Conservation (phyloP, 2,113 vertebrate genomes). For the Todiramphus chloris region DNA sequence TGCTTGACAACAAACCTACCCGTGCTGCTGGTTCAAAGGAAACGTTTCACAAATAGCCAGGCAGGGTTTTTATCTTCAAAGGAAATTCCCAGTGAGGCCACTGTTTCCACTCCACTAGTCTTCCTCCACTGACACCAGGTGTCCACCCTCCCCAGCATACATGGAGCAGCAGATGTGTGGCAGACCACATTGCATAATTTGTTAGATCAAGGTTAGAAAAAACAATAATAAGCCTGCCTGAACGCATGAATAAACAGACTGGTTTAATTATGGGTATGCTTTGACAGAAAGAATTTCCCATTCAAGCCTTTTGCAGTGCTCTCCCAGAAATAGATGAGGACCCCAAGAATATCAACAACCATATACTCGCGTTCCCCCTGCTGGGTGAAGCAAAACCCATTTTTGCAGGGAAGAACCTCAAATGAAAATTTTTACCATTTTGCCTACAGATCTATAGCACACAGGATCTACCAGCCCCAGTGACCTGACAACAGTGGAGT, state of each 20-base stretch:
- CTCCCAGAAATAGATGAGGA: not conserved
- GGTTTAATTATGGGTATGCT: not conserved
- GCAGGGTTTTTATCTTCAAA: not conserved
- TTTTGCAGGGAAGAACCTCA: not conserved
- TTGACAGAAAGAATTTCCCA: not conserved
- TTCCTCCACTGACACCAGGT: not conserved
- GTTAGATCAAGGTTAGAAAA: conserved; percentile 12
- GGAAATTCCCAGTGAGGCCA: not conserved
- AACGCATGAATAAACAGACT: not conserved
- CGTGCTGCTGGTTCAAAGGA: not conserved
- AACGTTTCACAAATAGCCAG: not conserved
- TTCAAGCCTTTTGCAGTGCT: not conserved
- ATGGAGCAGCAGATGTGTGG: not conserved
- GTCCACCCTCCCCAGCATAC: not conserved
- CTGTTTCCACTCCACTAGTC: not conserved
- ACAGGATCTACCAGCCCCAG: not conserved
- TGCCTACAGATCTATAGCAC: not conserved
- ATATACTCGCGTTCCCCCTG: not conserved
- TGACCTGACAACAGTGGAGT: not conserved
- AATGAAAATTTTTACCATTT: not conserved
- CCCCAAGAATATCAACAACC: not conserved
- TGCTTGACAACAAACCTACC: not conserved
- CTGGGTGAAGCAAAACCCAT: not conserved
- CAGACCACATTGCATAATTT: not conserved
- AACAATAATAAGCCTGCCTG: not conserved